Base-by-base conservation (phyloP, 1,140 invertebrate species). In the Chionoecetes opilio region DNA sequence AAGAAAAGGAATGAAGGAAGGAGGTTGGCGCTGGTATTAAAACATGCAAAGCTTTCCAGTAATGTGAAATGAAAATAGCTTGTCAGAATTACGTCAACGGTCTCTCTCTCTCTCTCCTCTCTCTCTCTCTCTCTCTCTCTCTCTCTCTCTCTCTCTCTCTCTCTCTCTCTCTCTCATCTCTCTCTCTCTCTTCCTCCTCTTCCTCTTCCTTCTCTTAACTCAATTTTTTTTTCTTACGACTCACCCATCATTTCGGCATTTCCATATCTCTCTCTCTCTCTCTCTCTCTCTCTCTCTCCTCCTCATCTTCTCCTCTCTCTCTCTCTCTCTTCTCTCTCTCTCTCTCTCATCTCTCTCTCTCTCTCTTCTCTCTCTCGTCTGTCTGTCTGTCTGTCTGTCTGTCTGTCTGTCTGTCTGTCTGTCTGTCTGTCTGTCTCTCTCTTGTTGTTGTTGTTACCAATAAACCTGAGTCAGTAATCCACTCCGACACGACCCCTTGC, bases 41-140 rank as follows among this genome's bases (percentile, higher is more conserved):
- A 34, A 87, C 0, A 35, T 32, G 86, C 38, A 87, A 87, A n/a
- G 21, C 26, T 75, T 75, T 75, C 26, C 63, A 17, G 6, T 26
- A 75, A 21, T 75, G 63, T 21, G 86, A 87, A 34, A 0, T 31
- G 17, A 26, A 87, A 41, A 87, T 35, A 35, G 86, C 34, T 37
- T 26, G 31, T 37, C 34, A 34, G 8, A 34, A 3, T 35, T 1
- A n/a, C 1, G 31, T 87, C 3, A 0, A 21, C 2, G 2, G 11
- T 53, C 87, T 53, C 38, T 91, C 89, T 91, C 89, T 91, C 89
- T 91, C 89, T 91, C 89, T 91, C 89, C 89, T 91, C 89, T 91
- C 89, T 91, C 89, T 91, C 35, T 91, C 89, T n/a, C 41, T 91
- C 89, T 91, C 89, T 91, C 89, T 91, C 89, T 91, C 89, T 91